Percentiles rank a stretch among this genome's conserved stretches.
Evolutionary conservation across 2,888 invertebrate genomes (phyloP).

Genomic region (Callimorpha dominula): DNA sequence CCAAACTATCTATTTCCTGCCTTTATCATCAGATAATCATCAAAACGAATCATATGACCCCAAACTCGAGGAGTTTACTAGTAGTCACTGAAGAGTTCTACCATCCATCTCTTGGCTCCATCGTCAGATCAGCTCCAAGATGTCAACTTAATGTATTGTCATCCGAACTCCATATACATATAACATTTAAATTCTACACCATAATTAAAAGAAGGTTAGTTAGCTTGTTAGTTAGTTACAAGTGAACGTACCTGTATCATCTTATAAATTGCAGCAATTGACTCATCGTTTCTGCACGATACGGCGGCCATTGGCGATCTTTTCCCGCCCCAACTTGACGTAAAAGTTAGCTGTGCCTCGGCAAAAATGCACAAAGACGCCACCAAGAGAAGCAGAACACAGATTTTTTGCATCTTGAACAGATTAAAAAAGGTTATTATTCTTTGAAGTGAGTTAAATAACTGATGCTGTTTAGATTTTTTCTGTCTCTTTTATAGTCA

Average conservation of each 20-base stretch:
- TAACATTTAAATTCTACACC: too few species aligned
- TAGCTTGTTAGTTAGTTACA: too few species aligned
- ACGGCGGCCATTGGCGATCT: conserved; percentile 64
- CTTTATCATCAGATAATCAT: too few species aligned
- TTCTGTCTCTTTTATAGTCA: conserved; percentile 56
- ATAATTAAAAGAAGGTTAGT: too few species aligned
- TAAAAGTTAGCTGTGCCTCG: conserved; percentile 85
- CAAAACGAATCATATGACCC: too few species aligned
- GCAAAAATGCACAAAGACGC: conserved; percentile 64
- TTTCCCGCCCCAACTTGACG: conserved; percentile 84
- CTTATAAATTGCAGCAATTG: conserved; percentile 70
- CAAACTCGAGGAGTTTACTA: too few species aligned
- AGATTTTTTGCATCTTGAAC: conserved; percentile 64
- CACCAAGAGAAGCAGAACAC: conserved; percentile 61
- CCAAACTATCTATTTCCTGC: too few species aligned
- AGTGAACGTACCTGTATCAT: conserved; percentile 69
- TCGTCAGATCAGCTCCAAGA: too few species aligned
- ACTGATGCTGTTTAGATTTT: conserved; percentile 42
- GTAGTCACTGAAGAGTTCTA: too few species aligned
- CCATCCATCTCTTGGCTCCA: too few species aligned
- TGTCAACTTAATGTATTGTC: too few species aligned
- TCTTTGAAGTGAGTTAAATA: conserved; percentile 9
- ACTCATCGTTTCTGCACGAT: conserved; percentile 74
- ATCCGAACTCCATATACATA: too few species aligned
- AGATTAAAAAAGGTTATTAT: conserved; percentile 12